Conservation (phyloP, 2,113 vertebrate species). For the Mustela nigripes region DNA sequence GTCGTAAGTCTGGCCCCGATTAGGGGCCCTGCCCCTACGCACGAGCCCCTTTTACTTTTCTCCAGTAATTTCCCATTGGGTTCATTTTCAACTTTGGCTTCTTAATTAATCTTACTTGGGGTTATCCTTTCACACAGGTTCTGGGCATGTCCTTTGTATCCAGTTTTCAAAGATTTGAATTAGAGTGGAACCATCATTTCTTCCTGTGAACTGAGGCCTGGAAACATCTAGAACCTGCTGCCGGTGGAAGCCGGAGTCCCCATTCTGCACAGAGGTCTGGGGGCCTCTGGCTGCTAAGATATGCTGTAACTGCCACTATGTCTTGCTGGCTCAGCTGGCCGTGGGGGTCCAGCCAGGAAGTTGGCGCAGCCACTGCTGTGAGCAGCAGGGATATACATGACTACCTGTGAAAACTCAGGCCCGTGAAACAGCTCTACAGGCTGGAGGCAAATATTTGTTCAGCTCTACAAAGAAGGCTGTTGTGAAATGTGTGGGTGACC, state of each 20-base stretch:
- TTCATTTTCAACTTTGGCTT: not conserved
- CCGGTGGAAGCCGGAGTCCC: not conserved
- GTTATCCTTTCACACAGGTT: not conserved
- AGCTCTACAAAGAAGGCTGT: slow-evolving; percentile 71
- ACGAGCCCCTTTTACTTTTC: not conserved
- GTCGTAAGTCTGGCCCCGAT: not conserved
- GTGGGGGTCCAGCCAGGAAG: not conserved
- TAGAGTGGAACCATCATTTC: not conserved
- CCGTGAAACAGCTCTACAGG: not conserved
- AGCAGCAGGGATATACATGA: not conserved
- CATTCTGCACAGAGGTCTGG: not conserved
- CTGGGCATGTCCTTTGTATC: not conserved
- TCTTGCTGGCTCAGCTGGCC: not conserved
- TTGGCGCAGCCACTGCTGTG: not conserved
- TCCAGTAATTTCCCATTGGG: not conserved
- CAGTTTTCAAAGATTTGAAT: not conserved
- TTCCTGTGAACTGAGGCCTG: not conserved
- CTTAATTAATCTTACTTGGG: not conserved
- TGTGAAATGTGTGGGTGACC: slow-evolving; percentile 61
- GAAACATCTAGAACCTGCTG: not conserved
- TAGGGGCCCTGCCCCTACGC: not conserved
- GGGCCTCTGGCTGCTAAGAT: not conserved
- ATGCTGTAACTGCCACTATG: not conserved
- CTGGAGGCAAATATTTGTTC: slow-evolving; percentile 74
- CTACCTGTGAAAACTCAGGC: not conserved